A percentile compares a stretch with the other conserved stretches of the same genome.
Conservation (phyloP, 92 coral and sea anemone species). For the Epizoanthus ramosus region DNA sequence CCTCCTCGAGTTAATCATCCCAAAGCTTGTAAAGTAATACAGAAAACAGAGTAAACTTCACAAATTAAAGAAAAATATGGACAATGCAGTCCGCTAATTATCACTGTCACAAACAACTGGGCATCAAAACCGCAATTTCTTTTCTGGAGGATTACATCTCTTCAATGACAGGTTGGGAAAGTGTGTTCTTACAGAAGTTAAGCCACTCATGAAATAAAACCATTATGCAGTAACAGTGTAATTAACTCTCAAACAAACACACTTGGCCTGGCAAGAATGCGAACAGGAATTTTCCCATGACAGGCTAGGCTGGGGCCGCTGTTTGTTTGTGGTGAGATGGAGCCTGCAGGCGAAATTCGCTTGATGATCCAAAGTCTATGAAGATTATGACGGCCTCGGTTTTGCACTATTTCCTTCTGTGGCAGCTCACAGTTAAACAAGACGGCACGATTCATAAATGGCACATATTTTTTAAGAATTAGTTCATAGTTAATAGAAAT, state of each 20-base stretch:
- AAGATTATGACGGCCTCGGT: no score
- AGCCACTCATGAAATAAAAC: slow-evolving; percentile 30
- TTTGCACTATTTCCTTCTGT: no score
- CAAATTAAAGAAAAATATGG: no score
- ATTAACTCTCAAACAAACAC: slow-evolving; percentile 34
- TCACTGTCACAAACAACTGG: no score
- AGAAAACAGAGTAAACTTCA: no score
- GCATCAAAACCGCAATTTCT: neutral
- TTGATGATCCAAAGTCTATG: no score
- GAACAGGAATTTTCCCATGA: slow-evolving; percentile 23
- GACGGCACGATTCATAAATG: no score
- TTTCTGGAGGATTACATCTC: neutral
- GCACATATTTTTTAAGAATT: no score
- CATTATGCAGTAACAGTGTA: slow-evolving; percentile 20
- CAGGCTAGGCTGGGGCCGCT: neutral
- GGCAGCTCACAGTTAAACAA: no score
- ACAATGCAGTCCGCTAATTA: no score
- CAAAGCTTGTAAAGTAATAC: no score
- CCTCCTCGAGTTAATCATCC: neutral
- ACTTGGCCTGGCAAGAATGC: slow-evolving; percentile 33
- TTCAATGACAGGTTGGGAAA: neutral
- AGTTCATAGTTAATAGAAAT: no score
- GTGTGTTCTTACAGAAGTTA: neutral
- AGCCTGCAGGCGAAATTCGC: neutral
- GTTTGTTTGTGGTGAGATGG: slow-evolving; percentile 4